A percentile compares a stretch with the other conserved stretches of the same genome.
phyloP scores from a whole-genome alignment of 2,113 vertebrate species.

The Gopherus evgoodei region DNA sequence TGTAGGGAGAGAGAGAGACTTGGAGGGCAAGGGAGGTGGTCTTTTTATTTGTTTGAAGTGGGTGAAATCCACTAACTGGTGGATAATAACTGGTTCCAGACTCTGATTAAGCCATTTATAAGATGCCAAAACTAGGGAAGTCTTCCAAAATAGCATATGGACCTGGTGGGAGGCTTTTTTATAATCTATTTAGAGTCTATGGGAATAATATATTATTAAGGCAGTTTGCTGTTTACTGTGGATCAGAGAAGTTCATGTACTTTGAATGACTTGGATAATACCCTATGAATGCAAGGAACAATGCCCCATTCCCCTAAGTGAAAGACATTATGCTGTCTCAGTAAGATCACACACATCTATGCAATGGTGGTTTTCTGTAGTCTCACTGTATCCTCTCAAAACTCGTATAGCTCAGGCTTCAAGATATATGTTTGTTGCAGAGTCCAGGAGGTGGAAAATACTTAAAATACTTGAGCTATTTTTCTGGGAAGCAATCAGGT shows the following conservation, averaged over 20 bases:
- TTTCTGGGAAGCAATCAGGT: neutral
- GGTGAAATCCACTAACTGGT: neutral
- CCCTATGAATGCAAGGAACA: neutral
- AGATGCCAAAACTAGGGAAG: neutral
- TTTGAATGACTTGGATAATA: conserved; percentile 27
- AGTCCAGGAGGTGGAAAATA: neutral
- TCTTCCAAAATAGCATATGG: neutral
- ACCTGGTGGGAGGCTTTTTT: neutral
- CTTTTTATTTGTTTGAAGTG: conserved; percentile 20
- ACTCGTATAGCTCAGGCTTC: neutral
- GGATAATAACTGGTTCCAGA: conserved; percentile 1
- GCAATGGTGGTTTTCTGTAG: neutral
- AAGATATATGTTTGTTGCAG: neutral
- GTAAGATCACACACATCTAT: neutral
- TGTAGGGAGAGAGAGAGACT: neutral
- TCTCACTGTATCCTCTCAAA: neutral
- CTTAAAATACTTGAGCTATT: neutral
- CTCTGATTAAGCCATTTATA: conserved; percentile 19
- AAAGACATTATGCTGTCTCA: neutral
- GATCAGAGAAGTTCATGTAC: neutral
- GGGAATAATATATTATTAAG: neutral
- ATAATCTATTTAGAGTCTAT: neutral
- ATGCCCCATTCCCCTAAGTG: neutral
- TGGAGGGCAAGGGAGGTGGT: neutral
- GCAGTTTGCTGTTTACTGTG: neutral